These are phyloP conservation scores for Halictus quadricinctus DNA, from an alignment of 2,888 invertebrate species.

Conservation along the genomic window DNA sequence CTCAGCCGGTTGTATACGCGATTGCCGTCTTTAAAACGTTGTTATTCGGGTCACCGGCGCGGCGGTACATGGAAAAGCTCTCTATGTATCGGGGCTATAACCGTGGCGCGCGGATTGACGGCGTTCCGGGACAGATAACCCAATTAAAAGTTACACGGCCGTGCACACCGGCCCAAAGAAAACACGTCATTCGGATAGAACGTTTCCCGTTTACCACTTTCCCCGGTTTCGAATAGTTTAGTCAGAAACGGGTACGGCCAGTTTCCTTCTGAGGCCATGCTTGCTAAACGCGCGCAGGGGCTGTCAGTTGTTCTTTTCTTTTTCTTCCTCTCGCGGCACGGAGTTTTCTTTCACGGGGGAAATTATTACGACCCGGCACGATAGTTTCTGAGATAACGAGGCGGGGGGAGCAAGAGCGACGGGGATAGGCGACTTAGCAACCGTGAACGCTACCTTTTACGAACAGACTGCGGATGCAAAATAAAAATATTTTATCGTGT, in stretches of 20 bases:
- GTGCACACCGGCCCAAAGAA: conserved; percentile 42
- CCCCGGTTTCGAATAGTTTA: conserved; percentile 53
- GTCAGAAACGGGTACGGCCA: conserved; percentile 57
- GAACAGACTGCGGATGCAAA: too few relatives aligned
- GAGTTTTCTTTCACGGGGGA: background rate
- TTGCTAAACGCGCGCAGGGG: conserved; percentile 9
- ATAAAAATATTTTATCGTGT: too few relatives aligned
- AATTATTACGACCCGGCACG: background rate
- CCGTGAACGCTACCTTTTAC: too few relatives aligned
- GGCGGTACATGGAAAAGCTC: conserved; percentile 63
- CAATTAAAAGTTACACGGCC: conserved; percentile 64
- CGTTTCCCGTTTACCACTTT: conserved; percentile 55
- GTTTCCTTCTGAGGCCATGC: conserved; percentile 57
- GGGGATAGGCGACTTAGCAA: too few relatives aligned
- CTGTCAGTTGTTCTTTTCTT: conserved; percentile 8
- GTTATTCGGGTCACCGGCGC: conserved; percentile 56
- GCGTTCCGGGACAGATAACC: conserved; percentile 67
- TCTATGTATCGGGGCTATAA: conserved; percentile 50
- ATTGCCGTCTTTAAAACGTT: conserved; percentile 61
- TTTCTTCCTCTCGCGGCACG: background rate
- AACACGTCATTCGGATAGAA: conserved; percentile 36
- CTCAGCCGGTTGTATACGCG: conserved; percentile 19
- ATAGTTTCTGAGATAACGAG: conserved; percentile 10
- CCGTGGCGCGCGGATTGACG: conserved; percentile 44
- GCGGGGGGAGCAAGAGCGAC: too few relatives aligned